Evolutionary conservation across 1,140 invertebrate species (phyloP), one percentile per base, ranked within the genome.

Genomic region (Argopecten irradians): DNA sequence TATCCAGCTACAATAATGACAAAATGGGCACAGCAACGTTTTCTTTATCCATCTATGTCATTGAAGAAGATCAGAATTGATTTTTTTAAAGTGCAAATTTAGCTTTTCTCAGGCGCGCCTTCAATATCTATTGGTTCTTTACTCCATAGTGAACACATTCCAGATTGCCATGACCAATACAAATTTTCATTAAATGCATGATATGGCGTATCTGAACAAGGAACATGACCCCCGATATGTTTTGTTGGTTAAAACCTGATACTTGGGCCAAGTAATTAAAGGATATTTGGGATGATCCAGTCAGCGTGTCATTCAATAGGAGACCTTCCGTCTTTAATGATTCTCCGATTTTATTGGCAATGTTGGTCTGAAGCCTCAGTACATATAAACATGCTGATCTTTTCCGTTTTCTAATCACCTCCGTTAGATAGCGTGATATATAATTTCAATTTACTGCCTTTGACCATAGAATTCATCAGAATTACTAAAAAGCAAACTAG

Each of bases 151-250:
- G 28, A 71, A 71, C 22, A 28, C 55, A 71, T 71, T n/a, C 22
- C 22, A 71, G 55, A 28, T 71, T 71, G 55, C 28, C 22, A 71
- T n/a, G 55, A n/a, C 28, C 55, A 71, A 71, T 71, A 71, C 22
- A n/a, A 28, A 71, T 22, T 71, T 71, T 71, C 55, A 71, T 71
- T 71, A 71, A 71, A 71, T 28, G 55, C n/a, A 71, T 71, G 55
- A 7, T 11, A 71, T 28, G 22, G 22, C 28, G n/a, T 28, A 71
- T 71, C 5, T 8, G 8, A 8, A 71, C 55, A 71, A 3, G 55
- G 16, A 55, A 71, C n/a, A 71, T n/a, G 55, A 28, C 0, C 8
- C 7, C 13, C 5, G n/a, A 28, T 28, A 71, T 71, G n/a, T 71
- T 39, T 71, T 71, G 55, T 16, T 71, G 55, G 16, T 5, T 71